Evolutionary conservation across 2,888 invertebrate genomes (phyloP).

Genomic region (Athrips mouffetella): DNA sequence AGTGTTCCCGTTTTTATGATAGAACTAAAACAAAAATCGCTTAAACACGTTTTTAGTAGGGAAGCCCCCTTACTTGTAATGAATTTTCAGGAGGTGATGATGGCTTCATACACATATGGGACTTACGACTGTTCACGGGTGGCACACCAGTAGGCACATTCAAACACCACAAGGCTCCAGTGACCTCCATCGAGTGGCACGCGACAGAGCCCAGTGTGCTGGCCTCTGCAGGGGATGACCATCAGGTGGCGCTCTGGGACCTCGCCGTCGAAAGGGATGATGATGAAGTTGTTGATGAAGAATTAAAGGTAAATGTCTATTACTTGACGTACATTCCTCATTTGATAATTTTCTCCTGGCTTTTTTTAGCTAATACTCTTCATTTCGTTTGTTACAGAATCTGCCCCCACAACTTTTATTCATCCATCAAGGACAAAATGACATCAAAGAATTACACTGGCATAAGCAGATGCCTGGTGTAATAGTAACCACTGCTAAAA

Average conservation of each 20-base stretch:
- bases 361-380: no score
- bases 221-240: constrained; percentile 94
- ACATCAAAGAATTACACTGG: constrained; percentile 99
- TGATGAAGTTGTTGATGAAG: constrained; percentile 76
- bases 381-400: constrained; percentile 79
- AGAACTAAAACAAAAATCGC: no score
- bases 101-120: constrained; percentile 96
- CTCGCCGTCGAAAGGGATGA: constrained; percentile 91
- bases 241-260: constrained; percentile 98
- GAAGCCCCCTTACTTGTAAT: neutral
- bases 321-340: no score
- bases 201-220: constrained; percentile 95
- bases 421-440: constrained; percentile 98
- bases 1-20: no score
- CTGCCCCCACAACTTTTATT: constrained; percentile 97
- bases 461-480: constrained; percentile 96
- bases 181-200: constrained; percentile 98
- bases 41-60: neutral
- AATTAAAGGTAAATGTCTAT: constrained; percentile 49
- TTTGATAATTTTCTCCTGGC: no score
- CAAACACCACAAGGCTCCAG: constrained; percentile 95
- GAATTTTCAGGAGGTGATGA: constrained; percentile 92
- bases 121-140: constrained; percentile 89
- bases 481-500: constrained; percentile 94
- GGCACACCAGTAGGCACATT: constrained; percentile 93